These are phyloP conservation scores for Hetaerina americana DNA, from an alignment of 1,140 invertebrate genomes.

Conservation along the genomic window DNA sequence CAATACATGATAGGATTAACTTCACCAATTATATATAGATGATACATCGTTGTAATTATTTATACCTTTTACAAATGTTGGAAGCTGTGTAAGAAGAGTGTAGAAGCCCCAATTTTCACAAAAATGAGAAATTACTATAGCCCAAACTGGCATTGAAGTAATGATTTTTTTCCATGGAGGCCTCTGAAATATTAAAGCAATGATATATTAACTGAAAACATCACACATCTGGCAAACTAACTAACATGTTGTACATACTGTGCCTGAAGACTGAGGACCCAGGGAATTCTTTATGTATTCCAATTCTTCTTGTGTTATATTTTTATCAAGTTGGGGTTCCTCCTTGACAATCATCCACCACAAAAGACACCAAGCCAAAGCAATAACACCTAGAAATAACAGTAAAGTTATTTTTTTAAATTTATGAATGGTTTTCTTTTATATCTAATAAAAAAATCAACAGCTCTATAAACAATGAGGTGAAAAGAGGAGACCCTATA, in stretches of 20 bases:
- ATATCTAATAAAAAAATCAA: too few relatives aligned
- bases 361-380: slow-evolving; percentile 52
- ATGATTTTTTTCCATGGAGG: slow-evolving; percentile 73
- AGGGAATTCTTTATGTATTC: slow-evolving; percentile 52
- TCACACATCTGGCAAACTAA: neutral
- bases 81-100: slow-evolving; percentile 76
- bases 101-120: slow-evolving; percentile 95
- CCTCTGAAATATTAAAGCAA: slow-evolving; percentile 18
- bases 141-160: slow-evolving; percentile 75
- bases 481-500: too few relatives aligned
- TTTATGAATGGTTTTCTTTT: too few relatives aligned
- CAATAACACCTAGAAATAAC: slow-evolving; percentile 46
- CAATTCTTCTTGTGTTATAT: slow-evolving; percentile 58
- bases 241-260: neutral
- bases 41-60: too few relatives aligned
- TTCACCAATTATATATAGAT: too few relatives aligned
- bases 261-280: slow-evolving; percentile 14
- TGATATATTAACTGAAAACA: neutral
- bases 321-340: slow-evolving; percentile 58
- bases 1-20: too few relatives aligned
- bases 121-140: slow-evolving; percentile 80
- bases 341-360: slow-evolving; percentile 62
- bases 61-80: slow-evolving; percentile 76
- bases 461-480: too few relatives aligned
- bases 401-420: too few relatives aligned